These are phyloP conservation scores for Ovibos moschatus DNA, from an alignment of 2,113 vertebrate species.

Conservation along the genomic window DNA sequence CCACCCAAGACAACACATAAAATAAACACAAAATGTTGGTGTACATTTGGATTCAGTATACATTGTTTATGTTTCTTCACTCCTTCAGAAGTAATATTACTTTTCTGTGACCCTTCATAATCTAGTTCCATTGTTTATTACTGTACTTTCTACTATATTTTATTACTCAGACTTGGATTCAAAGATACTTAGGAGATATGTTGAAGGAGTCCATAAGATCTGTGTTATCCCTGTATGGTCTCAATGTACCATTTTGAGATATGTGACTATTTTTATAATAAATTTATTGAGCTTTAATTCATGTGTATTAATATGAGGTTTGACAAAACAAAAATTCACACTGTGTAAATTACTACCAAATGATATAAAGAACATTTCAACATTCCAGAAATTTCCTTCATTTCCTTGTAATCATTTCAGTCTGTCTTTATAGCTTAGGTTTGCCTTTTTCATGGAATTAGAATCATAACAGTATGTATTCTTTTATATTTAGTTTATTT, in stretches of 20 bases:
- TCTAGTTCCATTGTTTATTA: not conserved
- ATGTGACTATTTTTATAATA: not conserved
- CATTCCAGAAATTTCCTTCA: not conserved
- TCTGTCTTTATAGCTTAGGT: not conserved
- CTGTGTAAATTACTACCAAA: not conserved
- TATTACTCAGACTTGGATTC: not conserved
- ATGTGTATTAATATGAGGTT: not conserved
- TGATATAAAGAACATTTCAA: not conserved
- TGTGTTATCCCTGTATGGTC: not conserved
- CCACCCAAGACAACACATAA: not conserved
- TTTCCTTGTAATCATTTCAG: not conserved
- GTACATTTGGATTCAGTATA: not conserved
- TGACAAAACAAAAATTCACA: not conserved
- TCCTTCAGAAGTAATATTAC: not conserved
- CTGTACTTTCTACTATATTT: not conserved
- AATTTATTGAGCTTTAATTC: not conserved
- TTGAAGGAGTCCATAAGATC: not conserved
- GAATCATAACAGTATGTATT: not conserved
- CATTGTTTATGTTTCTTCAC: not conserved
- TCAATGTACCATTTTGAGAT: not conserved
- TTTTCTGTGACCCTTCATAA: not conserved
- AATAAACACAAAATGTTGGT: not conserved
- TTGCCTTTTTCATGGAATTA: not conserved
- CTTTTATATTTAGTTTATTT: not conserved
- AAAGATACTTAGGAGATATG: not conserved